Conservation (phyloP, 2,113 vertebrate species). For the Abramis brama region DNA sequence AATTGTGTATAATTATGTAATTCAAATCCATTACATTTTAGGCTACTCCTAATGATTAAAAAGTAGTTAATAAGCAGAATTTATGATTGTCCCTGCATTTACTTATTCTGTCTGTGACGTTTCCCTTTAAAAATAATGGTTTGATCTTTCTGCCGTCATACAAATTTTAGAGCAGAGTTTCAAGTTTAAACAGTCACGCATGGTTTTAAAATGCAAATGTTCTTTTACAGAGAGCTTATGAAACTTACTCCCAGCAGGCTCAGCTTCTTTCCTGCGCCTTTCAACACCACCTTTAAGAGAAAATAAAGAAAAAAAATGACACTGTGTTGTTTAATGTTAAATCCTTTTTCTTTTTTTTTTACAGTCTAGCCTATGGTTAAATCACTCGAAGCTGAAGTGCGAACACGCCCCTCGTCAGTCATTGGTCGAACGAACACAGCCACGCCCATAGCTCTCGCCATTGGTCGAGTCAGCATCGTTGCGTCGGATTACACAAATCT, state of each 20-base stretch:
- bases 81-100: not conserved
- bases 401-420: not conserved
- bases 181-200: conserved; percentile 24
- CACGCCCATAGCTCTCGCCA: not conserved
- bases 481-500: too few species aligned
- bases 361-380: not conserved
- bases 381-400: not conserved
- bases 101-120: not conserved
- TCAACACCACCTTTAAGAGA: conserved; percentile 76
- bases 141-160: not conserved
- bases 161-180: not conserved
- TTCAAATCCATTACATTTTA: too few species aligned
- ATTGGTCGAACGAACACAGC: not conserved
- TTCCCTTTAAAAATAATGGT: not conserved
- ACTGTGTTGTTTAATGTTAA: not conserved
- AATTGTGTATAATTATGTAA: too few species aligned
- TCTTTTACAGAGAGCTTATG: not conserved
- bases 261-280: conserved; percentile 82
- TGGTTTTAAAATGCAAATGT: too few species aligned
- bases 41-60: too few species aligned
- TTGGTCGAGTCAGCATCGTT: not conserved
- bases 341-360: not conserved
- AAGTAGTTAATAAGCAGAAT: not conserved
- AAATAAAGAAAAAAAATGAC: not conserved
- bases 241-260: conserved; percentile 80